Conservation (phyloP, 2,113 vertebrate genomes). For the Cettia cetti region DNA sequence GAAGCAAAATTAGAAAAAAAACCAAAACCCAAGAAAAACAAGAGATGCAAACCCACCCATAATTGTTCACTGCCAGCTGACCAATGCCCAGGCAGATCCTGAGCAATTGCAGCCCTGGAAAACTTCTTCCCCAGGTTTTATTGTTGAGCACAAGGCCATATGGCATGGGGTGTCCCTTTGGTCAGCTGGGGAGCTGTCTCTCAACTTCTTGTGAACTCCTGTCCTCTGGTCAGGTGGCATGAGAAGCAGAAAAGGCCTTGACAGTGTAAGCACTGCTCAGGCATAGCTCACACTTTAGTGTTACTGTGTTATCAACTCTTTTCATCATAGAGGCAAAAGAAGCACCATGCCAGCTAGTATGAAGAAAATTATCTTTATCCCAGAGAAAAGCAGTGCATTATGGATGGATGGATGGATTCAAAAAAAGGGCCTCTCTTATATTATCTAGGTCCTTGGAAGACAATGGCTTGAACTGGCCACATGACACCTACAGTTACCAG, state of each 20-base stretch:
- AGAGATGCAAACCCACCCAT: neutral
- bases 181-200: neutral
- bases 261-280: neutral
- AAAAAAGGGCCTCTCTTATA: neutral
- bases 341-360: neutral
- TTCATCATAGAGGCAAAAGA: neutral
- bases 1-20: neutral
- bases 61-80: neutral
- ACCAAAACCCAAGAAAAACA: too few species aligned
- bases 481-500: neutral
- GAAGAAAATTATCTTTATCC: too few species aligned
- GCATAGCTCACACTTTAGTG: rapidly evolving
- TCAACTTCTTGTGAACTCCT: neutral
- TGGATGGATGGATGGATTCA: neutral
- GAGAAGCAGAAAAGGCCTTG: neutral
- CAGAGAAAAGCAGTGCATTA: neutral
- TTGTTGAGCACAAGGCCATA: neutral
- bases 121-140: neutral
- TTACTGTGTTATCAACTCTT: neutral
- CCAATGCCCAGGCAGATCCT: rapidly evolving
- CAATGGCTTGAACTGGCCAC: rapidly evolving
- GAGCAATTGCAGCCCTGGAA: neutral
- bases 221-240: neutral
- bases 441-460: neutral
- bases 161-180: neutral